Percentiles rank a stretch among this genome's conserved stretches.
Conservation (phyloP, 2,797 vertebrate species). For the Hydrocynus forskahlii region DNA sequence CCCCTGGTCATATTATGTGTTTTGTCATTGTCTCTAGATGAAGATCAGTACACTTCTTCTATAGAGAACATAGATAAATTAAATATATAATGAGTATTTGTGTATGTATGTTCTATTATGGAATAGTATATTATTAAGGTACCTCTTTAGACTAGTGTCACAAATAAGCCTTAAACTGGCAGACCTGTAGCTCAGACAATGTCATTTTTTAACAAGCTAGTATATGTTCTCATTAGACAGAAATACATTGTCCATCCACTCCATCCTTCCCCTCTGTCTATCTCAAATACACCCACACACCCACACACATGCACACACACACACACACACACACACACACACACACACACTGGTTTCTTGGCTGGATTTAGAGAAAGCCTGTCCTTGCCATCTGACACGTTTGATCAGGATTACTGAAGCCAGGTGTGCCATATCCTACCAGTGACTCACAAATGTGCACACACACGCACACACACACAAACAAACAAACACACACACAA, state of each 20-base stretch:
- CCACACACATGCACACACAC: background rate
- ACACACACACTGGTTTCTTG: constrained; percentile 35
- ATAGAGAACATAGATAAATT: too few species aligned
- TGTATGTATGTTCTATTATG: background rate
- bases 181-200: background rate
- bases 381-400: constrained; percentile 69
- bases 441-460: constrained; percentile 22
- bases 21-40: too few species aligned
- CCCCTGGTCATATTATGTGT: too few species aligned
- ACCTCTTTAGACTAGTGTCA: background rate
- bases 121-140: background rate
- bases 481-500: too few species aligned
- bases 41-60: too few species aligned
- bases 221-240: background rate
- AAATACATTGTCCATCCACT: background rate
- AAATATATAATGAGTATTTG: background rate
- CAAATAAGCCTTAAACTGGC: background rate
- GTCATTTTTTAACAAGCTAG: background rate
- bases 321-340: constrained; percentile 6
- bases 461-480: constrained; percentile 1
- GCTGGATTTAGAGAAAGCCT: constrained; percentile 57
- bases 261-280: background rate
- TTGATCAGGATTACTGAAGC: constrained; percentile 50
- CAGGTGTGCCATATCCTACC: constrained; percentile 36
- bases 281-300: too few species aligned